Percentiles rank a stretch among this genome's conserved stretches.
phyloP scores from a whole-genome alignment of 2,113 vertebrate genomes.

The Ciconia stormi region DNA sequence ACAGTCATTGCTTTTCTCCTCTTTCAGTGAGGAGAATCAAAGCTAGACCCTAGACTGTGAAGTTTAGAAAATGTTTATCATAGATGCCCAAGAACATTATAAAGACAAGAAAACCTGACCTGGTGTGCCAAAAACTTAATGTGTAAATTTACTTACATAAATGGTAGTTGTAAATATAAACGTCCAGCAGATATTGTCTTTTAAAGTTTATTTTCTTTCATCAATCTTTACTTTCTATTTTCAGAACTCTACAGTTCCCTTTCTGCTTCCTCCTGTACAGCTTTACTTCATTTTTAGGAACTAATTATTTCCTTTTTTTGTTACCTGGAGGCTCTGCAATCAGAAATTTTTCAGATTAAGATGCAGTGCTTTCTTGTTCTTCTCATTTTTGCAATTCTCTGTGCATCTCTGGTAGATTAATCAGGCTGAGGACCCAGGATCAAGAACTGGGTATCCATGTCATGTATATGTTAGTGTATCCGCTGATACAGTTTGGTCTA shows the following conservation, averaged over 20 bases:
- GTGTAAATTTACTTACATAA: neutral
- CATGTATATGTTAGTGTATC: neutral
- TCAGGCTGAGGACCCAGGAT: neutral
- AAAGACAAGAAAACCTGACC: neutral
- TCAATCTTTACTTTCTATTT: neutral
- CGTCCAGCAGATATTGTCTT: accelerated
- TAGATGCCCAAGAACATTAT: neutral
- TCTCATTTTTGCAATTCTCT: neutral
- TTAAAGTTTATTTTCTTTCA: neutral
- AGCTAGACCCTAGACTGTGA: neutral
- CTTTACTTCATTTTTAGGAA: neutral
- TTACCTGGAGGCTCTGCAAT: neutral
- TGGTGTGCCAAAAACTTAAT: neutral
- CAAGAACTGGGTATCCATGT: neutral
- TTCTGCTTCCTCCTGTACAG: neutral
- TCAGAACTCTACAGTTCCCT: neutral
- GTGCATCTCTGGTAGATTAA: neutral
- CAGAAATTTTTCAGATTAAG: neutral
- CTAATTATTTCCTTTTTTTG: neutral
- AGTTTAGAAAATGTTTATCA: neutral
- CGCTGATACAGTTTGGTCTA: neutral
- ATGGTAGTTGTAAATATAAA: neutral
- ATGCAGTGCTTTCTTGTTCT: neutral
- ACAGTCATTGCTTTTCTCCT: neutral
- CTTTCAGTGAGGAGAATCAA: neutral